These are phyloP conservation scores for Bos taurus DNA, from an alignment of 2,113 vertebrate species.

Conservation along the genomic window DNA sequence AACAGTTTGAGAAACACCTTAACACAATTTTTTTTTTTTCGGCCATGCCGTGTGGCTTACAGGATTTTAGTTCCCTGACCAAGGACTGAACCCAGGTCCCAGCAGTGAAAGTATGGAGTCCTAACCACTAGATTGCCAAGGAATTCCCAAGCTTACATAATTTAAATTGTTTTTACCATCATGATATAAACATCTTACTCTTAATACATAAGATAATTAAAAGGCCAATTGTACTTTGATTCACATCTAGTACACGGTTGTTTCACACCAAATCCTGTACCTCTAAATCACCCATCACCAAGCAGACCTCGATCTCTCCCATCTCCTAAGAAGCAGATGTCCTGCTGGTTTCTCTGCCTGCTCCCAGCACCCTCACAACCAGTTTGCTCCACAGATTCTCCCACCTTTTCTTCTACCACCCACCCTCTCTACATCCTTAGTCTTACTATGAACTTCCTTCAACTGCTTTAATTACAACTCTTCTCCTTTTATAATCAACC, in stretches of 20 bases:
- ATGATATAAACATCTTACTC: conserved; percentile 11
- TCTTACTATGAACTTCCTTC: neutral
- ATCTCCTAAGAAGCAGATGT: neutral
- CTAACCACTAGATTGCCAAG: neutral
- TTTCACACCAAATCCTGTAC: neutral
- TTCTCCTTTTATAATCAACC: neutral
- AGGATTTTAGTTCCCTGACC: neutral
- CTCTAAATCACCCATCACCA: neutral
- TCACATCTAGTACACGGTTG: neutral
- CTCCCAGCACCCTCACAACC: neutral
- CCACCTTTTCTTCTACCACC: neutral
- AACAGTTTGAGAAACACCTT: conserved; percentile 29
- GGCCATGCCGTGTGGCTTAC: neutral
- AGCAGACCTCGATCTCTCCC: neutral
- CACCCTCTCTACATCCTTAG: neutral
- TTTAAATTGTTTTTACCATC: neutral
- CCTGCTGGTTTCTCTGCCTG: neutral
- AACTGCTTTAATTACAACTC: neutral
- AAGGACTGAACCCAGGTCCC: neutral
- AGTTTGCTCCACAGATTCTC: neutral
- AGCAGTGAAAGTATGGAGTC: neutral
- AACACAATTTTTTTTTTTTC: neutral
- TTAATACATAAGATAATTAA: conserved; percentile 2
- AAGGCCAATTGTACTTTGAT: conserved; percentile 9
- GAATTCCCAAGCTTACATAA: neutral